Base-by-base conservation (phyloP, 1,140 invertebrate genomes). In the Pseudachorutes palmiensis region DNA sequence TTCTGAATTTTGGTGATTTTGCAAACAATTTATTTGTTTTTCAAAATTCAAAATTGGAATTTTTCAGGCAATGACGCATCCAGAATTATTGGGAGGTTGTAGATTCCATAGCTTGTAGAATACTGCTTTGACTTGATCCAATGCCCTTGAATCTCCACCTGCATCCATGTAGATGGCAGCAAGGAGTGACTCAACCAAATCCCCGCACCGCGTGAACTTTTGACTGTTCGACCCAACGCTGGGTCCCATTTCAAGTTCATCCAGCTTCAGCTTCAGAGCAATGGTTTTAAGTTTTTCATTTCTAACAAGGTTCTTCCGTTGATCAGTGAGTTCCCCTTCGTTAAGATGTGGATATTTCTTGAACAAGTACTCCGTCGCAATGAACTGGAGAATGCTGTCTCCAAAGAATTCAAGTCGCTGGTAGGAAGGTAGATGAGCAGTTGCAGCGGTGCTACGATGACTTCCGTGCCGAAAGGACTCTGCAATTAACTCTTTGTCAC, bases 391-490 rank as follows among this genome's bases (percentile, higher is more conserved):
- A 9, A 67, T 57, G 33, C 33, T 51, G 65, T 67, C 65, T 19
- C 65, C 65, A 1, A 67, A 29, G 33, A 58, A 55, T 45, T 67
- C 65, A n/a, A 67, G 28, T 1, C 65, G 30, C 26, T 67, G 65
- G 28, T 67, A 67, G 1, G 32, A 32, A 1, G 33, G 59, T 5
- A 67, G 5, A n/a, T 36, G 30, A 0, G 59, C 12, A 61, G 36
- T 45, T 9, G 36, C 36, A 45, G 36, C 36, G 19, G 36, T 45
- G 36, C 36, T 45, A 9, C 36, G 36, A 12, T 45, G 36, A 45
- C 36, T 45, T 45, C 36, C 36, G 19, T 45, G 36, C 9, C 36
- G 19, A 45, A 45, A 45, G 36, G 36, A 9, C 36, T 45, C 36
- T 45, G 36, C 36, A 19, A 45, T 45, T 19, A 45, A 19, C 36